Evolutionary conservation across 2,888 invertebrate genomes (phyloP), one percentile per base, ranked within the genome.

Genomic region (Rotaria magnacalcarata): DNA sequence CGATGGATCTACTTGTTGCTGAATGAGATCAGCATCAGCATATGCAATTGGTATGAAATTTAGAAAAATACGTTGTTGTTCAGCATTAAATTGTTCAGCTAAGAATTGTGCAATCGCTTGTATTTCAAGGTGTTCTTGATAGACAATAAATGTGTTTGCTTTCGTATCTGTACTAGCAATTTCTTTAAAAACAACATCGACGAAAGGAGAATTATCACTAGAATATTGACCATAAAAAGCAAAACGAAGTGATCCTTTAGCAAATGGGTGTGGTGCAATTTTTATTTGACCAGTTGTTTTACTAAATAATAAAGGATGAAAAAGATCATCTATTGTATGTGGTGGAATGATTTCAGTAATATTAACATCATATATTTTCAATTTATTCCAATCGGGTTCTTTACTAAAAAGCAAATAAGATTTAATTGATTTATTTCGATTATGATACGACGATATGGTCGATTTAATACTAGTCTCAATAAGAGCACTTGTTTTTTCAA

Each of bases 121-220:
- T 8, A 80, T 80, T 80, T 80, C 80, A 14, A 80, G n/a, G 47
- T 80, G 80, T 47, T 80, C 47, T 43, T n/a, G 24, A 47, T 80
- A 80, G 10, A 80, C 80, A n/a, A 24, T 24, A 10, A 80, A 80
- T 80, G 24, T 21, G 47, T 80, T 80, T 0, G 24, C 6, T 43
- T 47, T 43, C 4, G n/a, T 5, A 80, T 47, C 80, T 14, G 80
- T 14, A 80, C 16, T 80, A 11, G 47, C 47, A n/a, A 80, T 14
- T 47, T 80, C 80, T 80, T 80, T 80, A 47, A 47, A 80, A 80
- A 80, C 80, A n/a, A 80, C 80, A 80, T 47, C 47, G 19, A 80
- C n/a, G 7, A 80, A 80, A 4, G 21, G 5, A 2, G 24, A 43
- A 47, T 80, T 16, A 43, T 80, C 43, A 47, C 1, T 47, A 3